Percentiles rank a stretch among this genome's conserved stretches.
Conservation (phyloP, 2,113 vertebrate species). For the Lophura nycthemera region DNA sequence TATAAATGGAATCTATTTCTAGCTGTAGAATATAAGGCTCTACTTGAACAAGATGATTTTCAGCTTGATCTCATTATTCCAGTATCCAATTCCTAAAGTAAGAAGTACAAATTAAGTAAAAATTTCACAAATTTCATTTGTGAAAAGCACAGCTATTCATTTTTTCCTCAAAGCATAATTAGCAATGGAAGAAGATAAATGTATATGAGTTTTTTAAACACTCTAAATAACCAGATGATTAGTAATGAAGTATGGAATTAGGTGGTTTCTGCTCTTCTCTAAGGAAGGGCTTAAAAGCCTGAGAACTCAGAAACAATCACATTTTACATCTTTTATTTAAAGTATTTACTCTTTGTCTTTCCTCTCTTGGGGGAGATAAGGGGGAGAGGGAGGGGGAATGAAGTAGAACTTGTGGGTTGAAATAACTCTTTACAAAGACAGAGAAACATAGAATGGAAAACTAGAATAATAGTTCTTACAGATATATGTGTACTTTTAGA, state of each 20-base stretch:
- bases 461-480: too few relatives aligned
- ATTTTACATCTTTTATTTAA: neutral
- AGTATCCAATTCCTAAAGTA: neutral
- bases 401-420: too few relatives aligned
- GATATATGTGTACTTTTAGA: too few relatives aligned
- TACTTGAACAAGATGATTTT: neutral
- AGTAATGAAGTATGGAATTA: neutral
- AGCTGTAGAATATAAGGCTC: neutral
- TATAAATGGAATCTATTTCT: neutral
- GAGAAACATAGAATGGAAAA: too few relatives aligned
- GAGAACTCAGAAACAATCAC: neutral
- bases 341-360: neutral
- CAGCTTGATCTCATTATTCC: neutral
- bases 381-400: too few relatives aligned
- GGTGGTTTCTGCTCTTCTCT: neutral
- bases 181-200: neutral
- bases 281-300: neutral
- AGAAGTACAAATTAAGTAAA: neutral
- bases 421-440: too few relatives aligned
- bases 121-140: neutral
- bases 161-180: neutral
- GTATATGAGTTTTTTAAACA: neutral
- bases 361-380: neutral
- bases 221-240: neutral
- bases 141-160: neutral